Evolutionary conservation across 2,797 vertebrate genomes (phyloP).

Genomic region (Myotis vivesi): DNA sequence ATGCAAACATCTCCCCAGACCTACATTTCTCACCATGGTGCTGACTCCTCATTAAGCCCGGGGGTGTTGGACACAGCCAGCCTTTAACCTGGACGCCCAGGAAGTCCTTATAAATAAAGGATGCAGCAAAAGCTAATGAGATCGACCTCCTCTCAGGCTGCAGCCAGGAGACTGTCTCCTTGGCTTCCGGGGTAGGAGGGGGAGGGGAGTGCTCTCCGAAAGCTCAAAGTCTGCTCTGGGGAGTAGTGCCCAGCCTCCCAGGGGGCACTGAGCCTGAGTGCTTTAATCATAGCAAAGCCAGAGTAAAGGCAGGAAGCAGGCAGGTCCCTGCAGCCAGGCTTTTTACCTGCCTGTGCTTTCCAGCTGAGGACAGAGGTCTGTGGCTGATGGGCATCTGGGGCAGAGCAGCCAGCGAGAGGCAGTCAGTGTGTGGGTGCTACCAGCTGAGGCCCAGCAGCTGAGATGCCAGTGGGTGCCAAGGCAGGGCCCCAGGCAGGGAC

Average conservation of each 20-base stretch:
- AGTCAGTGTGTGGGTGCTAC: not conserved
- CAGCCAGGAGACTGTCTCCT: not conserved
- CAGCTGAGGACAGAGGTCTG: not conserved
- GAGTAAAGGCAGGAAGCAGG: not conserved
- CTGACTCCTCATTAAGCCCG: not conserved
- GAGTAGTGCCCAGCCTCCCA: not conserved
- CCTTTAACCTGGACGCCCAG: conserved; percentile 30
- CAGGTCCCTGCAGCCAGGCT: not conserved
- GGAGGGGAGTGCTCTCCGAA: not conserved
- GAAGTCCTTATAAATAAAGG: conserved; percentile 43
- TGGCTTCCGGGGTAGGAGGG: not conserved
- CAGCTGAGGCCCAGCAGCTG: not conserved
- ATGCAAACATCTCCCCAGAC: not conserved
- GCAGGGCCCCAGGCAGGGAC: not conserved
- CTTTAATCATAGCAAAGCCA: conserved; percentile 63
- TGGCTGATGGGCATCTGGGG: not conserved
- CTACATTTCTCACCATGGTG: not conserved
- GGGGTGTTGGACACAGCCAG: not conserved
- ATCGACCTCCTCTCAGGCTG: not conserved
- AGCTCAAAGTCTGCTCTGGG: not conserved
- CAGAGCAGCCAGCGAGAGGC: not conserved
- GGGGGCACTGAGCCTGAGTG: not conserved
- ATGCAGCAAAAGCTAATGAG: conserved; percentile 21
- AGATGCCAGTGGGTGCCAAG: not conserved
- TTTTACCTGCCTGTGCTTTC: not conserved